These are phyloP conservation scores for Apocrypta bakeri DNA, from an alignment of 1,140 invertebrate species.

Conservation along the genomic window DNA sequence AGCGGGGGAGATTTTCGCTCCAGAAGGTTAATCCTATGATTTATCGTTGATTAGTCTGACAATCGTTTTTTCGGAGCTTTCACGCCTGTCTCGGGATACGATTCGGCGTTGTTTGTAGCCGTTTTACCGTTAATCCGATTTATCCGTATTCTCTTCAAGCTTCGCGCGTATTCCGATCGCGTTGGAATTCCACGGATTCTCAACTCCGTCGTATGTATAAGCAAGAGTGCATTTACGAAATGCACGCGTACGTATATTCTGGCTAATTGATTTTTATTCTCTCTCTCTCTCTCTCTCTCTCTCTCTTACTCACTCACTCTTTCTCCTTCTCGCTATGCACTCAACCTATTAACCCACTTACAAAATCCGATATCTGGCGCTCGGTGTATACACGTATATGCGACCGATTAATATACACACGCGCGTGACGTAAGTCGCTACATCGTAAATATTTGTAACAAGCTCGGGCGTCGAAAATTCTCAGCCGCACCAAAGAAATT, in stretches of 20 bases:
- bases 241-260: neutral
- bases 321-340: no score
- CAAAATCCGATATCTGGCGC: neutral
- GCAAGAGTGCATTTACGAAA: neutral
- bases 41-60: neutral
- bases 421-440: neutral
- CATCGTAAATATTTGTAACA: neutral
- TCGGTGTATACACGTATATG: no score
- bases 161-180: neutral
- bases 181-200: neutral
- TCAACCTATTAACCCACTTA: neutral
- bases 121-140: constrained; percentile 11
- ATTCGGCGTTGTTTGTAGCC: neutral
- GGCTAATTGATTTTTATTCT: no score
- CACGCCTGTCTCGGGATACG: neutral
- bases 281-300: neutral
- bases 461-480: neutral
- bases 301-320: neutral
- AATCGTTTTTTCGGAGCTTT: neutral
- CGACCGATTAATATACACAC: neutral
- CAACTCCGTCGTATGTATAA: no score
- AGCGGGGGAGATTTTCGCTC: neutral
- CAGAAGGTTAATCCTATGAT: neutral
- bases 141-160: neutral
- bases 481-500: neutral